Base-by-base conservation (phyloP, 2,797 vertebrate species). In the Danio kyathit region DNA sequence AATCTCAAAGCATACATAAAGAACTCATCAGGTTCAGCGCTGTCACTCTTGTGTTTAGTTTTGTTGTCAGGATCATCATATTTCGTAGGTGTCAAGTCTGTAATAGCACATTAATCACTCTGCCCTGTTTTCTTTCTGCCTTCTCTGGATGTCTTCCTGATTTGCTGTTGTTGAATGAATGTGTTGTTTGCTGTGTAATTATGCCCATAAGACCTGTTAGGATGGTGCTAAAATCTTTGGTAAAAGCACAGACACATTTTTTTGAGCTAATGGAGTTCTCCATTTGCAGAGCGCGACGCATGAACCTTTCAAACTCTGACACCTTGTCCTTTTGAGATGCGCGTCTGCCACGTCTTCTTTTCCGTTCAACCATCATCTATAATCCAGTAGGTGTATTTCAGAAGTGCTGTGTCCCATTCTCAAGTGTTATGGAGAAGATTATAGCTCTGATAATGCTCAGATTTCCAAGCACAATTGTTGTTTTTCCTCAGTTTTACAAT, bases 211-310 rank as follows among this genome's bases (percentile, higher is more conserved):
- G 49, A 48, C 41, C 59, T 64, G 10, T 41, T 56, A 48, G 43
- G 19, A 69, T 7, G 40, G 54, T 19, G 16, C 70, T 76, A 69
- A 75, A 81, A 73, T 49, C 60, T 60, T 52, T 73, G 43, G 38
- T 56, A 57, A 79, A 79, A 79, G 82, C 79, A 17, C 70, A 21
- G 49, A 49, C 59, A 51, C 60, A 38, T 79, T 48, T 79, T 29
- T 29, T 65, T 29, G 16, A 21, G 69, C 84, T 81, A 81, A 83
- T 86, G 82, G 72, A 83, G 66, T 76, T 51, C 38, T 86, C 52
- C 54, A 77, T 63, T 82, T 59, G 72, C 46, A 69, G 16, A 79
- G 66, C 19, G 40, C 14, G n/a, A 61, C 19, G 9, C 4, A 40
- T 72, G 41, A 80, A 81, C 82, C 78, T 84, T 75, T 81, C 61